Evolutionary conservation across 2,797 vertebrate species (phyloP).

Genomic region (Chiloscyllium punctatum): DNA sequence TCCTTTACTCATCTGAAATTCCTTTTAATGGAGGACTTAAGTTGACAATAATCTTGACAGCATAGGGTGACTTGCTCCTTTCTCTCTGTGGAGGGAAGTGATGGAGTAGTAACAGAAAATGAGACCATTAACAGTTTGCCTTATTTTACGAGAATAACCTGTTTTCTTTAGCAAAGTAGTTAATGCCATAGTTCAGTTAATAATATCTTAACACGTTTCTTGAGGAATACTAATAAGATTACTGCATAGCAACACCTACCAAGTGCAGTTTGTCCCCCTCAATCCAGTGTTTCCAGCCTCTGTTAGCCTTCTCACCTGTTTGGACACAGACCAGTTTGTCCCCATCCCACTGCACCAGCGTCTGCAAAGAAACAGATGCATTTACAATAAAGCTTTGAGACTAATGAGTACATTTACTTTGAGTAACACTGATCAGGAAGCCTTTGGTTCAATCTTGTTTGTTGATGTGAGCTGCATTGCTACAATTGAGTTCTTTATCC

Average conservation of each 20-base stretch:
- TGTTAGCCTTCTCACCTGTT: constrained; percentile 87
- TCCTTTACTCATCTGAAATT: too few relatives aligned
- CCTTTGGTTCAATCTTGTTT: background rate
- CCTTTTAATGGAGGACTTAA: too few relatives aligned
- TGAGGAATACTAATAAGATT: background rate
- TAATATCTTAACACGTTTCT: background rate
- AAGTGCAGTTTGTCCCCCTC: constrained; percentile 78
- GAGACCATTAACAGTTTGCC: too few relatives aligned
- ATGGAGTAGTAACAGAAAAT: too few relatives aligned
- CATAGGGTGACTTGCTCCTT: too few relatives aligned
- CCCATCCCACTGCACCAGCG: constrained; percentile 80
- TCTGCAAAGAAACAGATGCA: constrained; percentile 56
- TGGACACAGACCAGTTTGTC: constrained; percentile 81
- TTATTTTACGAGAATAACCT: background rate
- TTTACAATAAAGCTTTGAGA: background rate
- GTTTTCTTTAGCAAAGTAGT: background rate
- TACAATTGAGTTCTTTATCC: background rate
- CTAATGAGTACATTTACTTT: background rate
- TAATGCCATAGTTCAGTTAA: background rate
- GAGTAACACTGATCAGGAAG: background rate
- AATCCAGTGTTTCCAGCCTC: constrained; percentile 92
- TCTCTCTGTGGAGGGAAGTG: too few relatives aligned
- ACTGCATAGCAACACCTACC: constrained; percentile 60
- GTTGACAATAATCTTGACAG: too few relatives aligned
- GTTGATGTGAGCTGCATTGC: background rate